Percentiles rank a stretch among this genome's conserved stretches.
Evolutionary conservation across 2,113 vertebrate species (phyloP).

Genomic region (Alouatta palliata): DNA sequence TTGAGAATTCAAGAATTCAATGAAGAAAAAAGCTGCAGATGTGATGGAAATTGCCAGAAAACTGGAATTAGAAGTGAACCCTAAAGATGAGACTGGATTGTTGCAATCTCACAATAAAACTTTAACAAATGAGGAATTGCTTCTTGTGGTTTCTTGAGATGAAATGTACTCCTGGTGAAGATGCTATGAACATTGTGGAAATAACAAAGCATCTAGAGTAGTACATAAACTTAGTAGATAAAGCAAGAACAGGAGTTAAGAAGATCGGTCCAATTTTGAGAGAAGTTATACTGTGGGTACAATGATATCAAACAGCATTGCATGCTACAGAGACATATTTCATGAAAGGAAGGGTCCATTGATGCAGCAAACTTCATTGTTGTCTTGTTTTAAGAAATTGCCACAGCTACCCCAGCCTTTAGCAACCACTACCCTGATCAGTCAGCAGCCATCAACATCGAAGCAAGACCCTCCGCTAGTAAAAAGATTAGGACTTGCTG

Average conservation of each 20-base stretch:
- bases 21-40: not conserved
- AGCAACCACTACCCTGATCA: not conserved
- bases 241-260: not conserved
- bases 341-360: not conserved
- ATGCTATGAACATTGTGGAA: not conserved
- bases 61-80: not conserved
- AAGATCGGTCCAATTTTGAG: not conserved
- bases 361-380: not conserved
- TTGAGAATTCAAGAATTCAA: not conserved
- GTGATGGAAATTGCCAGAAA: not conserved
- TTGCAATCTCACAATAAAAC: not conserved
- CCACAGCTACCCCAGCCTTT: not conserved
- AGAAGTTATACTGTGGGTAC: not conserved
- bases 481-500: not conserved
- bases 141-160: not conserved
- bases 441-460: not conserved
- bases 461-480: not conserved
- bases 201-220: not conserved
- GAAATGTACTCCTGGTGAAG: not conserved
- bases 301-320: not conserved
- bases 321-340: not conserved
- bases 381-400: not conserved
- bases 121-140: not conserved
- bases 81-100: not conserved
- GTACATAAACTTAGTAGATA: not conserved